These are phyloP conservation scores for Cassiopea xamachana DNA, from an alignment of 30 jellyfish, hydroid and myxozoan species.

Conservation along the genomic window DNA sequence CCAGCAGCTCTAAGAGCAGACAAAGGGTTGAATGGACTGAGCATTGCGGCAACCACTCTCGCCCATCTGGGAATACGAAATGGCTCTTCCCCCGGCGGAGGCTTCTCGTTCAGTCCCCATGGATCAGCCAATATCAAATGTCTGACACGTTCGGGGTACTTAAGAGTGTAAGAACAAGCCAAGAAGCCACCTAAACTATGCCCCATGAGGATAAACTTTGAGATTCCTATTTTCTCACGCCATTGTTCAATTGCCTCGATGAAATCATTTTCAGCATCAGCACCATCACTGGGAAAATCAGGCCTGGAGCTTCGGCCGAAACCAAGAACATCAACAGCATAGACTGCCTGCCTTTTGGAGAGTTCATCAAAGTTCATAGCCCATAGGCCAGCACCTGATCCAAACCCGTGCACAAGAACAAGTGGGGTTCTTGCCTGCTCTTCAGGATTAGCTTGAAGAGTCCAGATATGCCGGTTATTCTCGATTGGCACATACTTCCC, in stretches of 20 bases:
- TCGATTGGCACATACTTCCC: conserved; percentile 80
- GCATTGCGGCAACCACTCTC: conserved; percentile 87
- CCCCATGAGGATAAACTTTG: conserved; percentile 90
- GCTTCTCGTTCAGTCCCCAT: conserved; percentile 98
- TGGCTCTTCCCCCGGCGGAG: conserved; percentile 97
- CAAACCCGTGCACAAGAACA: conserved; percentile 95
- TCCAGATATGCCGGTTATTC: conserved; percentile 72
- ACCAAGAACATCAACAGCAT: conserved; percentile 91
- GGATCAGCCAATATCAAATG: conserved; percentile 99
- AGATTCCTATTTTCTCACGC: conserved; percentile 86
- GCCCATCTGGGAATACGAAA: conserved; percentile 97
- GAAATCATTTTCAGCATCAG: conserved; percentile 90
- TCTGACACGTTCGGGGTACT: conserved; percentile 90
- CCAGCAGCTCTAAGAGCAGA: conserved; percentile 97
- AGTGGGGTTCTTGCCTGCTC: conserved; percentile 68
- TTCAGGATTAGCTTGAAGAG: conserved; percentile 79
- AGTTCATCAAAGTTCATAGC: conserved; percentile 91
- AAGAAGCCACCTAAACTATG: conserved; percentile 98
- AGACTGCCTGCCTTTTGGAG: conserved; percentile 69
- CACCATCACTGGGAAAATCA: conserved; percentile 86
- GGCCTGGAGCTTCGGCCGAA: conserved; percentile 99
- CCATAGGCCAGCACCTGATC: conserved; percentile 97
- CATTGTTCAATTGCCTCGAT: conserved; percentile 93
- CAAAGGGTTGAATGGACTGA: conserved; percentile 93
- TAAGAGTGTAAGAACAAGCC: conserved; percentile 88